Evolutionary conservation across 1,140 invertebrate species (phyloP).

Genomic region (Zaprionus vittiger): DNA sequence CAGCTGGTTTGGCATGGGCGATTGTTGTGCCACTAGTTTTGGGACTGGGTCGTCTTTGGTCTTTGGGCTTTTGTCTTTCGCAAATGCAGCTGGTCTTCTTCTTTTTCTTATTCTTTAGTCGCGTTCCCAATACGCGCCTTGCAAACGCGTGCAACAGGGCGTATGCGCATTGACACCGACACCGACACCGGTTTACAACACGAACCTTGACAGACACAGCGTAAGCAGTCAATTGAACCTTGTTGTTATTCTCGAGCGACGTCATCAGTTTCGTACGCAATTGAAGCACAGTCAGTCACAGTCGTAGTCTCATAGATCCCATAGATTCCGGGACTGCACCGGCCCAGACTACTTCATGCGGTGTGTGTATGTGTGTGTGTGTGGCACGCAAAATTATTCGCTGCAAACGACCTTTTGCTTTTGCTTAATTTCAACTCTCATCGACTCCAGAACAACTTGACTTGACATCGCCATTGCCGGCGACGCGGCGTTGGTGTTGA

Average conservation of each 20-base stretch:
- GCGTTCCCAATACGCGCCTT: conserved; percentile 13
- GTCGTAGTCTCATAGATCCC: neutral
- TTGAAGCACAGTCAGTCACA: neutral
- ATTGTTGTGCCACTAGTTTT: conserved; percentile 48
- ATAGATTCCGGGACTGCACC: conserved; percentile 7
- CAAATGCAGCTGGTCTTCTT: conserved; percentile 22
- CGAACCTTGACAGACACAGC: conserved; percentile 63
- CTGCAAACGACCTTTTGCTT: conserved; percentile 37
- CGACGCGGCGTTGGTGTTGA: conserved; percentile 72
- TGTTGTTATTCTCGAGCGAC: conserved; percentile 19
- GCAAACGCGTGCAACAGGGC: conserved; percentile 12
- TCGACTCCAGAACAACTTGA: conserved; percentile 41
- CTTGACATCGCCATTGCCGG: conserved; percentile 56
- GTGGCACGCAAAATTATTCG: conserved; percentile 60
- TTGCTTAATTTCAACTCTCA: conserved; percentile 41
- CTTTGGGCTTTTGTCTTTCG: conserved; percentile 60
- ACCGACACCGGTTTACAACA: neutral
- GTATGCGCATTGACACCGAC: conserved; percentile 62
- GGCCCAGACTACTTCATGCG: conserved; percentile 21
- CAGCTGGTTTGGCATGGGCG: conserved; percentile 46
- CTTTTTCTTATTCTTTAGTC: conserved; percentile 21
- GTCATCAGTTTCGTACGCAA: conserved; percentile 16
- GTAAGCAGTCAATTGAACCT: conserved; percentile 42
- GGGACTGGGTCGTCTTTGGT: conserved; percentile 37
- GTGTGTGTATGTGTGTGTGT: conserved; percentile 7